Evolutionary conservation across 2,797 vertebrate genomes (phyloP), one percentile per base, ranked within the genome.

Genomic region (Apodemus agrarius): DNA sequence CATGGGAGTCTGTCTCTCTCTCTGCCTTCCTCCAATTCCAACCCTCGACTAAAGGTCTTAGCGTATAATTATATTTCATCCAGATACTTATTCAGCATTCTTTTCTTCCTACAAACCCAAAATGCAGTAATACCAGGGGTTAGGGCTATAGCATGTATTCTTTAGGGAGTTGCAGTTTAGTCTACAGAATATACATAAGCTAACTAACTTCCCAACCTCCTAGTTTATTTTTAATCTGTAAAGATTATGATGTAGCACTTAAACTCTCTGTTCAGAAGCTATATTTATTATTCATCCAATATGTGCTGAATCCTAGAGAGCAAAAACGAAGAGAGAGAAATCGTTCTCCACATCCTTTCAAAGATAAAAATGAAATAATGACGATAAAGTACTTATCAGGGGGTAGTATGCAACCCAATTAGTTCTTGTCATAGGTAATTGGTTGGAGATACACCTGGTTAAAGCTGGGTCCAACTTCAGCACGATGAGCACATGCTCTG

Each of bases 391-490:
- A 46, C 74, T 95, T 80, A 81, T 76, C 57, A 78, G 88, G 83
- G 89, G 65, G 22, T n/a, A 88, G 31, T n/a, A 67, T 8, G 89
- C 94, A 80, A 17, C 69, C 84, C 78, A 83, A 65, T 87, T 89
- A 89, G 83, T 61, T 93, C 37, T 85, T 94, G 94, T 91, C 80
- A 81, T 26, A 91, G 52, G 22, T 94, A 81, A 89, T 78, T 78
- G 95, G 46, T 91, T 67, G 91, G 72, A 78, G 69, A 91, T 13
- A 78, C 59, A 95, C 89, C 93, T 90, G 95, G 80, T 52, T 93
- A 79, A 81, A 63, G 74, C n/a, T 16, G 72, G 26, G 24, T 46
- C 49, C 54, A 9, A 54, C 46, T 61, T 54, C 29, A 67, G 17
- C 74, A 61, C 49, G 37, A 54, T 40, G 43, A 85, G 37, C 29